Base-by-base conservation (phyloP, 2,797 vertebrate species). In the Sebastes elongatus region DNA sequence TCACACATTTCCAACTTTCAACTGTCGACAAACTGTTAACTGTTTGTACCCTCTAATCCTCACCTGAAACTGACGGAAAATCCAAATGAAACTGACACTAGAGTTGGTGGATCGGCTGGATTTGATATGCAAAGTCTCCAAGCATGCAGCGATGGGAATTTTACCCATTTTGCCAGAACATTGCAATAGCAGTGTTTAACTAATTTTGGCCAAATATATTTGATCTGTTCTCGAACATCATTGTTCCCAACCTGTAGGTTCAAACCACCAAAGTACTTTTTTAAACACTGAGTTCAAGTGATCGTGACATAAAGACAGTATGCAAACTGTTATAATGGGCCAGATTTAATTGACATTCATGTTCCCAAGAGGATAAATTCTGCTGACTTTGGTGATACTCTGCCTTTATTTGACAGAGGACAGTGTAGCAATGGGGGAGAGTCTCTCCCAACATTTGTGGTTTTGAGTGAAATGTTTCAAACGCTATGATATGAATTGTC, bases 1-100 rank as follows among this genome's bases (percentile, higher is more conserved):
- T 70, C 85, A 74, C 76, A 71, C 73, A 76, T 68, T 71, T 75
- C 32, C 60, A 84, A 80, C 69, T 80, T 76, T 66, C 78, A 67
- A 49, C 60, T 70, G 53, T 70, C 28, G 27, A 76, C 71, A 86
- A 87, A 81, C 59, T 77, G 64, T 61, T 82, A 14, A 49, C 42
- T 78, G 22, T 76, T 76, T 80, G 74, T 69, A 62, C 38, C 63
- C 14, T 76, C 27, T 63, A 78, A 60, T 78, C 56, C 28, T 66
- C 52, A 65, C 32, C 68, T 71, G 67, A 69, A 62, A 61, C 42
- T 63, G 72, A 60, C 23, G 38, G 38, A 10, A 56, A 76, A 77
- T 77, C 52, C 76, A 66, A 72, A 75, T 71, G 20, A 67, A 56
- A 86, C 35, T 68, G 32, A 75, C 38, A 56, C 32, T 9, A 23